Evolutionary conservation across 1,140 invertebrate species (phyloP).

Genomic region (Euwallacea similis): DNA sequence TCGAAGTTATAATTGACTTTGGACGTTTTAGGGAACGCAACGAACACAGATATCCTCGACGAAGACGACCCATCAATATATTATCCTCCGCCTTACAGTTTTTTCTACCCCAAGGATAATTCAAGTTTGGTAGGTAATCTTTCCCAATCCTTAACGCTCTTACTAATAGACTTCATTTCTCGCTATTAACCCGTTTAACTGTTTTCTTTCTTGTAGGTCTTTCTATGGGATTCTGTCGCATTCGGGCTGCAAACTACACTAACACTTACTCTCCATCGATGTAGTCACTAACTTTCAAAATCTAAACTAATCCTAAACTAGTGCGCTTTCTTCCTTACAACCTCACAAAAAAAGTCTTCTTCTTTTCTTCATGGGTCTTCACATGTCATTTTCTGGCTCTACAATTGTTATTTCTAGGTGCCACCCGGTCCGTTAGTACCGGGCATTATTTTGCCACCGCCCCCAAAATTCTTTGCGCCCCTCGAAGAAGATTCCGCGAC

Average conservation of each 20-base stretch:
- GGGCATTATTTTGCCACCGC: constrained; percentile 83
- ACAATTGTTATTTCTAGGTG: constrained; percentile 53
- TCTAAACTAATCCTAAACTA: too few species aligned
- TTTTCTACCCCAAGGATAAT: constrained; percentile 76
- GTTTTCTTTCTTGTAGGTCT: constrained; percentile 8
- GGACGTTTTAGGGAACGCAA: constrained; percentile 58
- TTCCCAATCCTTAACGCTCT: neutral
- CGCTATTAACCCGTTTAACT: constrained; percentile 3
- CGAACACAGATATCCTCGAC: constrained; percentile 69
- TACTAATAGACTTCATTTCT: neutral
- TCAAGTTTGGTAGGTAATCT: constrained; percentile 50
- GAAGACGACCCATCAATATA: constrained; percentile 88
- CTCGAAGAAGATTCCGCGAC: constrained; percentile 55
- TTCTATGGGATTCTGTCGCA: constrained; percentile 10
- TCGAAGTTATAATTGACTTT: too few species aligned
- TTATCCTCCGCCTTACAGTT: constrained; percentile 87
- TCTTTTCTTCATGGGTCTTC: neutral
- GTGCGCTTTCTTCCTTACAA: too few species aligned
- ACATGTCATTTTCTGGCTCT: neutral
- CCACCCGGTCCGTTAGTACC: constrained; percentile 83
- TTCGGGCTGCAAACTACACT: constrained; percentile 5
- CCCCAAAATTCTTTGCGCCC: constrained; percentile 79
- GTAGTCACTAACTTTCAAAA: neutral
- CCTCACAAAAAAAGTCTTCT: neutral
- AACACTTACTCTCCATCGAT: constrained; percentile 3